A percentile compares a stretch with the other conserved stretches of the same genome.
phyloP scores from a whole-genome alignment of 1,140 invertebrate species.

The Calliphora vicina region DNA sequence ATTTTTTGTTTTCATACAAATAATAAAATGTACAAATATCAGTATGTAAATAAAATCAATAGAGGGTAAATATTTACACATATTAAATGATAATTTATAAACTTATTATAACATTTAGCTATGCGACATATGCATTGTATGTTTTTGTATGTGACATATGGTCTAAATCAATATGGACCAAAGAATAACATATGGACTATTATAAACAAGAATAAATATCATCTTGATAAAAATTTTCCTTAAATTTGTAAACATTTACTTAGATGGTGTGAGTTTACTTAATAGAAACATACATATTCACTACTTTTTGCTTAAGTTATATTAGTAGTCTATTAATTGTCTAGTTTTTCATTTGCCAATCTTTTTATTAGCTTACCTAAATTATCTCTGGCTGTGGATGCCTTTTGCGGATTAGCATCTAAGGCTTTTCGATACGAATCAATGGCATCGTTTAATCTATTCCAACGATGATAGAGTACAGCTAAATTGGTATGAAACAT shows the following conservation, averaged over 20 bases:
- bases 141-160: too few species aligned
- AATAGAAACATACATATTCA: too few species aligned
- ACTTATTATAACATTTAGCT: too few species aligned
- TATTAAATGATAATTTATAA: background rate
- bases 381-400: slow-evolving; percentile 54
- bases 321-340: background rate
- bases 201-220: too few species aligned
- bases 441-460: slow-evolving; percentile 77
- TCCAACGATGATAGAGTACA: slow-evolving; percentile 94
- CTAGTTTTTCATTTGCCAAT: slow-evolving; percentile 32
- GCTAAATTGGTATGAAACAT: slow-evolving; percentile 86
- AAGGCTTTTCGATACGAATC: slow-evolving; percentile 77
- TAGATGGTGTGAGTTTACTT: too few species aligned
- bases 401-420: slow-evolving; percentile 44
- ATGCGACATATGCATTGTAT: too few species aligned
- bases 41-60: background rate
- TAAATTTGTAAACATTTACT: too few species aligned
- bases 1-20: background rate
- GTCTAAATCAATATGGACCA: too few species aligned
- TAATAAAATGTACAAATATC: background rate
- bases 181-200: too few species aligned
- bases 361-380: slow-evolving; percentile 49
- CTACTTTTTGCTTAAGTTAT: too few species aligned
- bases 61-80: background rate
- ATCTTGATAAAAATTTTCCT: too few species aligned